Evolutionary conservation across 1,140 invertebrate species (phyloP).

Genomic region (Rhizoglyphus robini): DNA sequence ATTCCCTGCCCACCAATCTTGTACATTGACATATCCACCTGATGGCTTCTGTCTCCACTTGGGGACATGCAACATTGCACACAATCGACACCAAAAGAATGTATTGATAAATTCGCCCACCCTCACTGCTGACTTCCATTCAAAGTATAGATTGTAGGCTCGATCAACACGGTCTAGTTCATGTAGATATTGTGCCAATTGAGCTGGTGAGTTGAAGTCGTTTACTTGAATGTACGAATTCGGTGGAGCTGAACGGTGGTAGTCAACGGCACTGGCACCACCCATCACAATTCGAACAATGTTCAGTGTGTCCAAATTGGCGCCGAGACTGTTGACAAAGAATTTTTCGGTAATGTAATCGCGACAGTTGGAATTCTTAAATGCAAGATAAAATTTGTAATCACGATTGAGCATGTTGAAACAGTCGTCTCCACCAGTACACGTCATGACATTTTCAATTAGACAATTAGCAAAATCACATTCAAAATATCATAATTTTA

Average conservation of each 20-base stretch:
- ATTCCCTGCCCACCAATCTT: constrained; percentile 31
- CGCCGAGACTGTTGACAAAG: constrained; percentile 72
- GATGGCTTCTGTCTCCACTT: constrained; percentile 31
- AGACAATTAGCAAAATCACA: no score
- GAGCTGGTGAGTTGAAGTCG: constrained; percentile 70
- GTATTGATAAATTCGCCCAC: constrained; percentile 90
- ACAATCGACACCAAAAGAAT: constrained; percentile 86
- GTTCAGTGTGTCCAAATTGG: not conserved
- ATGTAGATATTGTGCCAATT: constrained; percentile 70
- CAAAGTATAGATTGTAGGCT: constrained; percentile 82
- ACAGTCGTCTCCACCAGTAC: constrained; percentile 60
- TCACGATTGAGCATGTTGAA: constrained; percentile 82
- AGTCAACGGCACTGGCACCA: constrained; percentile 66
- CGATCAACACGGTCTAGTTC: constrained; percentile 67
- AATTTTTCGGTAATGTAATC: no score
- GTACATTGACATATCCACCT: constrained; percentile 40
- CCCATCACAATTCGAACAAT: constrained; percentile 91
- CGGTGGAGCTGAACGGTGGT: constrained; percentile 66
- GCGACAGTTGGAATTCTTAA: no score
- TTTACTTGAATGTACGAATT: constrained; percentile 84
- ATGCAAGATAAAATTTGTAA: no score
- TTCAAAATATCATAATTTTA: no score
- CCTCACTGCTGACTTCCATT: constrained; percentile 68
- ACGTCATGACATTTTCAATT: constrained; percentile 31
- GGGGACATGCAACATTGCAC: constrained; percentile 69